Base-by-base conservation (phyloP, 2,797 vertebrate genomes). In the Vultur gryphus region DNA sequence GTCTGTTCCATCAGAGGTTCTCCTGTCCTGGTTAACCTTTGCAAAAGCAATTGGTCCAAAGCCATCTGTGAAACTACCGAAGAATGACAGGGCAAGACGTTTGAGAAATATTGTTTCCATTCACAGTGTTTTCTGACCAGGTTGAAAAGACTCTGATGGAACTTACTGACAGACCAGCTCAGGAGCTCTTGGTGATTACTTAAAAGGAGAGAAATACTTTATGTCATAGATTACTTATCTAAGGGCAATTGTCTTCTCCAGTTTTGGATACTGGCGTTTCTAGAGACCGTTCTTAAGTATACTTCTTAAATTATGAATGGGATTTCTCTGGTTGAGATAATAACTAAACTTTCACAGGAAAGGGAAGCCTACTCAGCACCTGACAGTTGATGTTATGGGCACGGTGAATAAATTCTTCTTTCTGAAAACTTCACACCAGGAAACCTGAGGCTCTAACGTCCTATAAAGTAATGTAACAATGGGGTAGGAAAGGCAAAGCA, bases 261-360 rank as follows among this genome's bases (percentile, higher is more conserved):
- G 18, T 59, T 84, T 82, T 59, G 57, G 24, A 26, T 73, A 49
- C 28, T 70, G 55, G 16, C 16, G 18, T 77, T 92, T 82, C 69
- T 62, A 55, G 66, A 70, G n/a, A 19, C 33, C 19, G 13, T 37
- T 84, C 43, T 44, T 52, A 35, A 77, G 11, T 81, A 21, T 12
- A 17, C 3, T 54, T 69, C 20, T 35, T 65, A 58, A 19, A n/a
- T 43, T 59, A 9, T 57, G 25, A 31, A 8, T 44, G 20, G 7
- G 8, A 19, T 87, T 89, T 58, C 39, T 69, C 48, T 89, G 77
- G 6, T 8, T 80, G 49, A 96, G 54, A 59, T 89, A 96, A 94
- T 94, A 95, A 90, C 83, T 84, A 88, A 67, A 92, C 39, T 77
- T 95, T 82, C 62, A 69, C 23, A 52, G 84, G 80, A 95, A 69